A percentile compares a stretch with the other conserved stretches of the same genome.
Evolutionary conservation across 2,888 invertebrate genomes (phyloP).

Genomic region (Mythimna impura): DNA sequence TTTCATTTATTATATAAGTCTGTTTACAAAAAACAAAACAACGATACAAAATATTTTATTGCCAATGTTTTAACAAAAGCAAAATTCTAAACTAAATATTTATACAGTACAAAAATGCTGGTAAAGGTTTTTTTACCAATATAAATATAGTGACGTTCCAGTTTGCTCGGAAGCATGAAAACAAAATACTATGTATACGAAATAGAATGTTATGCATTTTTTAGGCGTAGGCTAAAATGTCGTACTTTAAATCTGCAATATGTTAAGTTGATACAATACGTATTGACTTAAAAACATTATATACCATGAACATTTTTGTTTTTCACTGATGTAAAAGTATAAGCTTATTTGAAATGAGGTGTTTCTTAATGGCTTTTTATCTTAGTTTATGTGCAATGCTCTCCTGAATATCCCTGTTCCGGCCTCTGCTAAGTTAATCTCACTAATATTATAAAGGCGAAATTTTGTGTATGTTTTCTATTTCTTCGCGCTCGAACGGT

Average conservation of each 20-base stretch:
- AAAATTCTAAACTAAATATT: constrained; percentile 13
- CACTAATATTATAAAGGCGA: no score
- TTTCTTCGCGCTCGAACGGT: no score
- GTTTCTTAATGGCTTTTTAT: background rate
- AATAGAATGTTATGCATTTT: background rate
- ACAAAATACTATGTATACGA: constrained; percentile 25
- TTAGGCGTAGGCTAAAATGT: constrained; percentile 7
- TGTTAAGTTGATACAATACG: background rate
- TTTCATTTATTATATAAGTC: background rate
- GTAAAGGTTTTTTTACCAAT: background rate
- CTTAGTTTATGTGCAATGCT: no score
- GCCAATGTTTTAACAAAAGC: background rate
- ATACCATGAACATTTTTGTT: background rate
- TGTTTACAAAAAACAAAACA: background rate
- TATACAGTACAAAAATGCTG: background rate
- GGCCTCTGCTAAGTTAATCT: no score
- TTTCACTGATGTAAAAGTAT: background rate
- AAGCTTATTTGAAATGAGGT: background rate
- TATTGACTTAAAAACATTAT: background rate
- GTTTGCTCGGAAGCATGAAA: background rate
- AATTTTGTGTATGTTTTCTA: no score
- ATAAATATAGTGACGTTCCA: background rate
- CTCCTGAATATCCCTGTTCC: no score
- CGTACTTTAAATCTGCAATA: background rate
- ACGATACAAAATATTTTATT: background rate